Evolutionary conservation across 1,140 invertebrate species (phyloP).

Genomic region (Fopius arisanus): DNA sequence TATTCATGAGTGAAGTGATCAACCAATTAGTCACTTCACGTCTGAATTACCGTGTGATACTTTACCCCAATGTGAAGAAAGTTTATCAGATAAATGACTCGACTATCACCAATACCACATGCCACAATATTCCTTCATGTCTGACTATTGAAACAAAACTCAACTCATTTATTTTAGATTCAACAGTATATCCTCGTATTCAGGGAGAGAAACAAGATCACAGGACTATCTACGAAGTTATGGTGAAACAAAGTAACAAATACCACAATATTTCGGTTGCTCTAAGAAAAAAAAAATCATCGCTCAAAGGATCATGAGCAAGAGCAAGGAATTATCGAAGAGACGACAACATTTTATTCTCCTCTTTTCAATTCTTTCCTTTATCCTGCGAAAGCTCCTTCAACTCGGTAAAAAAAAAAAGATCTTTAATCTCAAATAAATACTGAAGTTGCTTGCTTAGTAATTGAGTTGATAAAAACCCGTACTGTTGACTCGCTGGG

Average conservation of each 20-base stretch:
- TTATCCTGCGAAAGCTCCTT: not conserved
- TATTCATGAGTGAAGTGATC: too few relatives aligned
- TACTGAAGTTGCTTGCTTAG: conserved; percentile 60
- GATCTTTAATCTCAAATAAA: not conserved
- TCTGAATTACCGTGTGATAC: not conserved
- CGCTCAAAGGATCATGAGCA: not conserved
- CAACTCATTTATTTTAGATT: not conserved
- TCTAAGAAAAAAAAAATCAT: not conserved
- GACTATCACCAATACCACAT: not conserved
- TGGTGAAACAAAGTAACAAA: conserved; percentile 5
- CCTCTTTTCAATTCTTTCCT: not conserved
- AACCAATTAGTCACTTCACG: not conserved
- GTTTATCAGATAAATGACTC: not conserved
- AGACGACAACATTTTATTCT: not conserved
- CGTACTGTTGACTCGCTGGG: conserved; percentile 64
- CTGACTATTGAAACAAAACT: not conserved
- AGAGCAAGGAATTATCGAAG: not conserved
- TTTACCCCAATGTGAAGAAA: not conserved
- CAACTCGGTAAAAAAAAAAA: not conserved
- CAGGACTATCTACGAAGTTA: conserved; percentile 5
- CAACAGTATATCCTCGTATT: not conserved
- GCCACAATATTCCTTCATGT: not conserved
- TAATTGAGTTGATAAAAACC: conserved; percentile 65
- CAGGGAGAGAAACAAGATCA: not conserved
- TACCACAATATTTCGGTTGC: conserved; percentile 3